Evolutionary conservation across 2,888 invertebrate genomes (phyloP).

Genomic region (Osedax frankpressi): DNA sequence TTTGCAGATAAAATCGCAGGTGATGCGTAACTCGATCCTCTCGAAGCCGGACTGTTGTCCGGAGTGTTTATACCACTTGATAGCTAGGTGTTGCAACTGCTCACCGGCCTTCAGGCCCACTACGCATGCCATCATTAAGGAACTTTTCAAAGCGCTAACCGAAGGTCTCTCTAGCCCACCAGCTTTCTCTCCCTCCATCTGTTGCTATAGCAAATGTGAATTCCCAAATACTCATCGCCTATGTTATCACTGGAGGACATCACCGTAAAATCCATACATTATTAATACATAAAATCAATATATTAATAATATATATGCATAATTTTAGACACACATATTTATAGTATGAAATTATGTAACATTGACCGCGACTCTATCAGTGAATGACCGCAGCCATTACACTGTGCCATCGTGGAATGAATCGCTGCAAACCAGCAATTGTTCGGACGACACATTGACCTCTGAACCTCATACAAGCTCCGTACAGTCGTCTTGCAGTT

Average conservation of each 20-base stretch:
- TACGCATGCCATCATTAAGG: conserved; percentile 18
- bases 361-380: neutral
- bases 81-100: conserved; percentile 33
- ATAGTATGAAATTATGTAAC: too few relatives aligned
- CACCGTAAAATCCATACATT: too few relatives aligned
- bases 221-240: too few relatives aligned
- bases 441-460: neutral
- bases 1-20: too few relatives aligned
- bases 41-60: conserved; percentile 51
- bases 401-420: neutral
- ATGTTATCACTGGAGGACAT: too few relatives aligned
- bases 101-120: conserved; percentile 35
- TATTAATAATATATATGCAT: too few relatives aligned
- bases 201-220: too few relatives aligned
- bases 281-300: too few relatives aligned
- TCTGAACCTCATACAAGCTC: neutral
- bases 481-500: neutral
- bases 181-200: too few relatives aligned
- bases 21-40: too few relatives aligned
- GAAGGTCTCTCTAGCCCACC: neutral
- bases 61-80: conserved; percentile 59
- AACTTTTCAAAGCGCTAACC: conserved; percentile 14
- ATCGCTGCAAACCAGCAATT: neutral
- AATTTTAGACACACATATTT: too few relatives aligned
- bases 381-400: neutral